Percentiles rank a stretch among this genome's conserved stretches.
phyloP scores from a whole-genome alignment of 30 jellyfish, hydroid and myxozoan species.

The Morbakka virulenta region DNA sequence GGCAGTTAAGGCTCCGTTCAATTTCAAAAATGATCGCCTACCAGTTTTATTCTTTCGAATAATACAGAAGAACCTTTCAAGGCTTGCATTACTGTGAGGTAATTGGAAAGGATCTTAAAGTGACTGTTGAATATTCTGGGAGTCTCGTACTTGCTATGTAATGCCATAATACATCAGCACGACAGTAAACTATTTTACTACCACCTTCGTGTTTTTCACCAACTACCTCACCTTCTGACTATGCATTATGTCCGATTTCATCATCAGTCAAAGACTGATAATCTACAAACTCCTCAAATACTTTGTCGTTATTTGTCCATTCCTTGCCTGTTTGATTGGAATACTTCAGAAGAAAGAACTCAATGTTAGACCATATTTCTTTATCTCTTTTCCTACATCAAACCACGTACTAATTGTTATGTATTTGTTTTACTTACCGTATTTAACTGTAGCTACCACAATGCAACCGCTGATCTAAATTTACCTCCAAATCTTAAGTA shows the following conservation, averaged over 20 bases:
- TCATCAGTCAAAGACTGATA: constrained; percentile 34
- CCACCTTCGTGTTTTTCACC: not conserved
- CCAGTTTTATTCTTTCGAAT: constrained; percentile 48
- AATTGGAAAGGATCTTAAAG: constrained; percentile 18
- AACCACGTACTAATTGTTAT: no score
- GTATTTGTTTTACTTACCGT: no score
- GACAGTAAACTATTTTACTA: no score
- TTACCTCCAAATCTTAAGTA: no score
- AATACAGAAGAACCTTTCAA: constrained; percentile 37
- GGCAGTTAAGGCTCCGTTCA: no score
- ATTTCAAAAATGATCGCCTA: no score
- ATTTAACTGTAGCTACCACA: no score
- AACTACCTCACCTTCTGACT: constrained; percentile 36
- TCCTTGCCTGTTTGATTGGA: not conserved
- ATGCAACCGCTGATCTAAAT: no score
- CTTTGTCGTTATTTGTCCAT: constrained; percentile 3
- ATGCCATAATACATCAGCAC: no score
- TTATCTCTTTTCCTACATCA: constrained; percentile 1
- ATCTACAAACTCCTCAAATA: constrained; percentile 56
- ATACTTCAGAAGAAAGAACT: constrained; percentile 37
- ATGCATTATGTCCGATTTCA: constrained; percentile 19
- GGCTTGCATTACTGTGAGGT: constrained; percentile 7
- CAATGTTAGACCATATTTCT: constrained; percentile 31
- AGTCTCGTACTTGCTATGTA: no score
- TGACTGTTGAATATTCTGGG: constrained; percentile 1